Percentiles rank a stretch among this genome's conserved stretches.
These are phyloP conservation scores for Deilephila porcellus DNA, from an alignment of 2,888 invertebrate species.

Conservation along the genomic window DNA sequence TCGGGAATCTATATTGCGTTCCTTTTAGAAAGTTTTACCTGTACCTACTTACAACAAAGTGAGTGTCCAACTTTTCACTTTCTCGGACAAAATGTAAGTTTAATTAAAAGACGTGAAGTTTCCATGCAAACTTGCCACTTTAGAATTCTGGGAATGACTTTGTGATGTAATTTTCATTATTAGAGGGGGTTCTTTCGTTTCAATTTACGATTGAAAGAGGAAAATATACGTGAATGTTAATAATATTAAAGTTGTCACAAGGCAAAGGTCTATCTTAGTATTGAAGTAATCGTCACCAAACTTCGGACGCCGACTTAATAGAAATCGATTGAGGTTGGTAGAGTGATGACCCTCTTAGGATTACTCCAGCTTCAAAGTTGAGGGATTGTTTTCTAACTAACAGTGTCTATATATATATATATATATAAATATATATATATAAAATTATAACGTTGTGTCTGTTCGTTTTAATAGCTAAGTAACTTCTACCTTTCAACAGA, in stretches of 20 bases:
- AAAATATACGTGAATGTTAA: background rate
- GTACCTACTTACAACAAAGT: conserved; percentile 19
- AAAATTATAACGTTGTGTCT: no score
- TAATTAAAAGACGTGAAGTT: conserved; percentile 24
- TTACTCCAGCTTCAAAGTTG: background rate
- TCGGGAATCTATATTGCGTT: conserved; percentile 13
- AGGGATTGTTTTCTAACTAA: background rate
- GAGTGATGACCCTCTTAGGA: background rate
- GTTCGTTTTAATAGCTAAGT: no score
- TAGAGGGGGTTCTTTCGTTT: conserved; percentile 6
- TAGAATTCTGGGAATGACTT: conserved; percentile 14
- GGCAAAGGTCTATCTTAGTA: background rate
- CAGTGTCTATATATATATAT: no score
- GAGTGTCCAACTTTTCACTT: conserved; percentile 1
- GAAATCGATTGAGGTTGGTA: background rate
- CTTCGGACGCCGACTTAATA: background rate
- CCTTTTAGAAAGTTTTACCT: conserved; percentile 25
- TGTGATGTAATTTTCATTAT: background rate
- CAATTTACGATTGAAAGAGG: background rate
- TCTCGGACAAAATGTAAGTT: background rate
- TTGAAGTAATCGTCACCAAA: background rate
- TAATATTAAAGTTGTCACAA: background rate
- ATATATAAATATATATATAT: no score
- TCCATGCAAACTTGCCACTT: conserved; percentile 11
- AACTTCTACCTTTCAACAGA: no score